phyloP scores from a whole-genome alignment of 2,888 invertebrate genomes.

The Andrena camellia region DNA sequence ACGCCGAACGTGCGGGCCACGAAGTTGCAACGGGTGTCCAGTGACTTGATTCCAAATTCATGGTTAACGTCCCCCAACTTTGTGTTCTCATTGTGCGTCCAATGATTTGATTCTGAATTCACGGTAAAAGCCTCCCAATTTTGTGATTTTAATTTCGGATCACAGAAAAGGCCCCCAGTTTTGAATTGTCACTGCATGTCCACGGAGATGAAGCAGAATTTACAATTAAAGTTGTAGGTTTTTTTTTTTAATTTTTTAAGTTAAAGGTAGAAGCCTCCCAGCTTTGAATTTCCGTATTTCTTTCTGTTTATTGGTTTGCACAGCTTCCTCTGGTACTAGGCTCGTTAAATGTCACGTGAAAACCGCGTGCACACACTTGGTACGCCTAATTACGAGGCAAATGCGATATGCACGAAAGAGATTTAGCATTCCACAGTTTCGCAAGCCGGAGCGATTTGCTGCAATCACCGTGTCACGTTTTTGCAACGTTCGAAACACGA shows the following conservation, averaged over 20 bases:
- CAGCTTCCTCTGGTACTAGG: not conserved
- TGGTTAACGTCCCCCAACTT: not conserved
- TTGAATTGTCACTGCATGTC: too few species aligned
- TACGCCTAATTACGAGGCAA: slow-evolving; percentile 51
- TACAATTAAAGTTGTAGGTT: too few species aligned
- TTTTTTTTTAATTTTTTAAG: too few species aligned
- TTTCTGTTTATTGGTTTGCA: slow-evolving; percentile 16
- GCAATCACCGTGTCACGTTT: slow-evolving; percentile 63
- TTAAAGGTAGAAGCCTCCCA: too few species aligned
- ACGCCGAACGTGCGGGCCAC: not conserved
- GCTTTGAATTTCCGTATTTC: too few species aligned
- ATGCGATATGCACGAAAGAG: slow-evolving; percentile 21
- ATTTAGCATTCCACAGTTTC: slow-evolving; percentile 51
- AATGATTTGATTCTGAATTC: not conserved
- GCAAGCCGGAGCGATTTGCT: slow-evolving; percentile 51
- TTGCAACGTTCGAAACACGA: slow-evolving; percentile 34
- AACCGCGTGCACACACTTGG: slow-evolving; percentile 25
- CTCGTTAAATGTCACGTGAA: slow-evolving; percentile 24
- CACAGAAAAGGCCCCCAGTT: too few species aligned
- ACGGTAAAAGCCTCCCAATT: not conserved
- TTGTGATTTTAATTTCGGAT: too few species aligned
- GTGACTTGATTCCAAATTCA: slow-evolving; percentile 1
- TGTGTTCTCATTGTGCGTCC: not conserved
- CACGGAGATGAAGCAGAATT: too few species aligned
- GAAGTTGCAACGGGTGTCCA: not conserved